Base-by-base conservation (phyloP, 2,113 vertebrate genomes). In the Gymnocephalus cernua region DNA sequence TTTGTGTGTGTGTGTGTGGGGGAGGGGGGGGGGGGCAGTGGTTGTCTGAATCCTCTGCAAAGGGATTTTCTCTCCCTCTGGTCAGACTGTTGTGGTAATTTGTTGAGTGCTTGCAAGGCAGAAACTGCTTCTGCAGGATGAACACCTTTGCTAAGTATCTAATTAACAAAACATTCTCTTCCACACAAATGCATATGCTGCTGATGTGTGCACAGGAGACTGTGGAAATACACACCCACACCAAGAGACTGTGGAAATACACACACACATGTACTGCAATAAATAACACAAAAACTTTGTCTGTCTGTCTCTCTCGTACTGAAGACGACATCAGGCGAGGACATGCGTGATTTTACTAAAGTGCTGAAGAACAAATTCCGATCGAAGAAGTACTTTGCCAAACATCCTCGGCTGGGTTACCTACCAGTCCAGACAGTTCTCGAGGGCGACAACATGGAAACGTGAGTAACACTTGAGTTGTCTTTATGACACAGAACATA, bases 341-440 rank as follows among this genome's bases (percentile, higher is more conserved):
- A 99, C 82, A 97, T 99, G 68, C 95, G 98, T 4, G 98, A 99
- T 91, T 99, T 99, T 93, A 99, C 98, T 0, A 99, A 99, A 93
- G 98, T 99, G 85, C 93, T 99, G 90, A 99, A 99, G 93, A 99
- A 99, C 91, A 99, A 99, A 86, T 99, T 99, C 91, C 94, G 98
- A 61, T 99, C 98, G 0, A 99, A 99, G 94, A 99, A 99, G 86
- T 99, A 99, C 92, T 99, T 98, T 35, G 96, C 98, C 84, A 99
- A 99, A 73, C 98, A 99, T 80, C 98, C 97, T 2, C 96, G 97
- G 2, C 96, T 99, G 57, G 98, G 98, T 77, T 99, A 99, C 93
- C 90, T 99, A 12, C 98, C 98, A 0, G 98, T 99, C n/a, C 98
- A 99, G 93, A 99, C 98, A 0, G 97, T 99, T 11, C 92, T 99